Base-by-base conservation (phyloP, 37 sponge, comb jelly and placozoan genomes). In the Theonella swinhoei region DNA sequence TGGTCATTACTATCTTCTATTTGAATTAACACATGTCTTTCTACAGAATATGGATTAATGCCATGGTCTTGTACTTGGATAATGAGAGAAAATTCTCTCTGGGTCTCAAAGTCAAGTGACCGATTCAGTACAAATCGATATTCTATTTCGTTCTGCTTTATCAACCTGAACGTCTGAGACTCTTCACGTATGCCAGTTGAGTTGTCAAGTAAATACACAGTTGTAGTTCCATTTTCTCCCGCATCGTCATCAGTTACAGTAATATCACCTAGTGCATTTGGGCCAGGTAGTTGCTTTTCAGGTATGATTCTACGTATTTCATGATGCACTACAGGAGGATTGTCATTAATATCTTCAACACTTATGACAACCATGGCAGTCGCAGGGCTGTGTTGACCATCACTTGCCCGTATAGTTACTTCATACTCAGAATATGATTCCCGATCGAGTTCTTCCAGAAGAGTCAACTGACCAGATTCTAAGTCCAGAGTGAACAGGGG, bases 331-430 rank as follows among this genome's bases (percentile, higher is more conserved):
- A 67, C 47, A 22, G 95, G 95, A 2, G 75, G 36, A 71, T 90
- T 88, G 68, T 92, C 92, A 67, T 94, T 91, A 23, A 88, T 54
- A 58, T 84, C 78, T 0, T 70, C 83, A n/a, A 93, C 67, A 9
- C 43, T 54, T 9, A 93, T 67, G 5, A 58, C n/a, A 22, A 88
- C 84, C 1, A 76, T 68, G 8, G 84, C 90, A 42, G 84, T 89
- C 59, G 42, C 64, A n/a, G n/a, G n/a, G 24, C 34, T 42, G 0
- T 34, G 17, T 14, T 74, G 74, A 22, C 76, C 39, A 32, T 87
- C 81, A 14, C 3, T 29, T 11, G 77, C 88, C 43, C 67, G 23
- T 0, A 87, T 38, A 34, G 1, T 75, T 17, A 87, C 22, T 54
- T 68, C 58, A 54, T 87, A 87, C 41, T 60, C 63, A 25, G 24